Conservation (phyloP, 2,888 invertebrate species). For the Drosophila subquinaria region DNA sequence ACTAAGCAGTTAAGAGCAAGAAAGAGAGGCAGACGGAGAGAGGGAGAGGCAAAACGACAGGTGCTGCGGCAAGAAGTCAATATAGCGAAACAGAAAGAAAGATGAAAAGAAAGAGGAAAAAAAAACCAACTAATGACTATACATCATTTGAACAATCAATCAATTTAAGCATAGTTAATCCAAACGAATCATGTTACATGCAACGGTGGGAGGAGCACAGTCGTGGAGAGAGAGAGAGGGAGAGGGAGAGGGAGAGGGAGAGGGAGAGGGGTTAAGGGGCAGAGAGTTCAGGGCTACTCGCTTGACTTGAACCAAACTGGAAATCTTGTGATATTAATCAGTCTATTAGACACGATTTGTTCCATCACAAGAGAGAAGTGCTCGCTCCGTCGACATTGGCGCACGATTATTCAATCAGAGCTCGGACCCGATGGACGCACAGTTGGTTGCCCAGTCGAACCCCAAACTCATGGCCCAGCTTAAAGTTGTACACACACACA, state of each 20-base stretch:
- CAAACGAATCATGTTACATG: slow-evolving; percentile 79
- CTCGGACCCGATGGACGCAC: slow-evolving; percentile 38
- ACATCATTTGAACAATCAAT: slow-evolving; percentile 84
- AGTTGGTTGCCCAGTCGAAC: slow-evolving; percentile 53
- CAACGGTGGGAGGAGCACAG: slow-evolving; percentile 15
- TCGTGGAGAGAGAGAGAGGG: neutral
- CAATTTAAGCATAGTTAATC: slow-evolving; percentile 83
- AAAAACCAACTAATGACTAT: slow-evolving; percentile 71
- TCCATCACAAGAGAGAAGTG: slow-evolving; percentile 40
- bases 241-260: neutral
- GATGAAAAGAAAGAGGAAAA: slow-evolving; percentile 14
- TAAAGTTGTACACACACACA: neutral
- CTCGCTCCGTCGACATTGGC: slow-evolving; percentile 49
- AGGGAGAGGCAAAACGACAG: slow-evolving; percentile 26
- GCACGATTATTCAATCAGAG: slow-evolving; percentile 78
- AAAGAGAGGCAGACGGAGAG: neutral
- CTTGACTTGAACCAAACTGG: slow-evolving; percentile 60
- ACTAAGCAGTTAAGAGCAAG: neutral
- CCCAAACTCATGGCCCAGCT: neutral
- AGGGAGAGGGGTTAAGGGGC: neutral
- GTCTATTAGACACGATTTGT: slow-evolving; percentile 82
- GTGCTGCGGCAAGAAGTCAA: slow-evolving; percentile 30
- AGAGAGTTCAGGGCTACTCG: slow-evolving; percentile 47
- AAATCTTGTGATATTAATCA: slow-evolving; percentile 80
- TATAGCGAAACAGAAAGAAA: slow-evolving; percentile 12